phyloP scores from a whole-genome alignment of 53 echinoderm and acorn worm species.

The Actinopyga echinites region DNA sequence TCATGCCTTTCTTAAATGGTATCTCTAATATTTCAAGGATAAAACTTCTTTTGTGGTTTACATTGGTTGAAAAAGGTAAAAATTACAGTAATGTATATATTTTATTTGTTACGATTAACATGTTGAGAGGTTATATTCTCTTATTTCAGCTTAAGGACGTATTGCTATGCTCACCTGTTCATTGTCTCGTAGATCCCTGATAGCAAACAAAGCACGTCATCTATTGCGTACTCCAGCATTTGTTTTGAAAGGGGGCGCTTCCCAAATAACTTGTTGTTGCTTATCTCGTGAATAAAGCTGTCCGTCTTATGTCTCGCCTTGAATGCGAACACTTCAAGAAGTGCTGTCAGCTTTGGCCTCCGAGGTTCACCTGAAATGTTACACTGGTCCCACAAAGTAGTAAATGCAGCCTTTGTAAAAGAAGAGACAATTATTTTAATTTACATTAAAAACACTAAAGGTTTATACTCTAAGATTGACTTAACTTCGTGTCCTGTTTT shows the following conservation, averaged over 20 bases:
- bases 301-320: conserved; percentile 5
- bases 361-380: background rate
- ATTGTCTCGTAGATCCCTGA: background rate
- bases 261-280: background rate
- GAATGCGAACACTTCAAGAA: background rate
- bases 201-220: conserved; percentile 11
- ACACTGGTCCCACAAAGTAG: conserved; percentile 13
- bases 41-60: too few relatives aligned
- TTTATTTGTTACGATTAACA: too few relatives aligned
- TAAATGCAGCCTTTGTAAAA: background rate
- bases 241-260: background rate
- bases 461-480: too few relatives aligned
- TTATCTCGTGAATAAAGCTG: background rate
- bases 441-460: too few relatives aligned
- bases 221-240: background rate
- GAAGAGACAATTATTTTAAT: too few relatives aligned
- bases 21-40: too few relatives aligned
- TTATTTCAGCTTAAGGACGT: too few relatives aligned
- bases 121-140: too few relatives aligned
- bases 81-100: too few relatives aligned
- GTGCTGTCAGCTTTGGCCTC: background rate
- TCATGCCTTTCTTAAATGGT: too few relatives aligned
- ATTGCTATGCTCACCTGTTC: background rate
- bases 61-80: too few relatives aligned
- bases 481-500: too few relatives aligned